These are phyloP conservation scores for Rhinogobius similis DNA, from an alignment of 2,113 vertebrate species.

Conservation along the genomic window DNA sequence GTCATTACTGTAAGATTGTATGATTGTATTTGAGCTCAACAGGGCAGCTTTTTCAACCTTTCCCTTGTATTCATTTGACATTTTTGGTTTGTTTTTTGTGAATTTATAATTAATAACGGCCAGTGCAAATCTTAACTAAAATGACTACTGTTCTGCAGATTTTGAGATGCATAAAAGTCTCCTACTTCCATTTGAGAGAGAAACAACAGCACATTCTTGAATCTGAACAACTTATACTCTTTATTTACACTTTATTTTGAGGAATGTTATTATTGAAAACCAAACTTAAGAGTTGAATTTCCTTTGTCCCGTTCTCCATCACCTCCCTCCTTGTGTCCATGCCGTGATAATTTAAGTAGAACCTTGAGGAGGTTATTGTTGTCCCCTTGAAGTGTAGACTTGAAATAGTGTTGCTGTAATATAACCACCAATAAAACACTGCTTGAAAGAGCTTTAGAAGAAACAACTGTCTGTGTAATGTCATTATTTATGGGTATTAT, in stretches of 20 bases:
- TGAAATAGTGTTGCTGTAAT: constrained; percentile 77
- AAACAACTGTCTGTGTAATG: constrained; percentile 9
- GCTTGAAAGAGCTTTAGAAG: constrained; percentile 68
- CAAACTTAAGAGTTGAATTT: constrained; percentile 22
- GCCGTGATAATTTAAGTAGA: constrained; percentile 55
- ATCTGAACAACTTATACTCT: not conserved
- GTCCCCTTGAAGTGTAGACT: constrained; percentile 70
- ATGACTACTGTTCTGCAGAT: not conserved
- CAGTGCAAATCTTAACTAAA: not conserved
- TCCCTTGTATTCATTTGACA: constrained; percentile 39
- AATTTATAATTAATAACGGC: not conserved
- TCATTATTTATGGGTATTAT: not conserved
- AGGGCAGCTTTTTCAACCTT: constrained; percentile 40
- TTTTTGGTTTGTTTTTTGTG: constrained; percentile 7
- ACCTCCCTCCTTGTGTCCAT: constrained; percentile 40
- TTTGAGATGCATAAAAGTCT: not conserved
- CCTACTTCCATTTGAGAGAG: not conserved
- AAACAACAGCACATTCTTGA: not conserved
- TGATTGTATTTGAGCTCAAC: constrained; percentile 66
- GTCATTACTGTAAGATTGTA: constrained; percentile 71
- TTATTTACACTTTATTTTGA: constrained; percentile 39
- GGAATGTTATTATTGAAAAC: not conserved
- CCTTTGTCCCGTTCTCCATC: constrained; percentile 64
- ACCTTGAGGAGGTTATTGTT: constrained; percentile 54
- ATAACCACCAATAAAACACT: constrained; percentile 73